These are phyloP conservation scores for Pristionchus entomophagus DNA, from an alignment of 2,888 invertebrate genomes.

Conservation along the genomic window DNA sequence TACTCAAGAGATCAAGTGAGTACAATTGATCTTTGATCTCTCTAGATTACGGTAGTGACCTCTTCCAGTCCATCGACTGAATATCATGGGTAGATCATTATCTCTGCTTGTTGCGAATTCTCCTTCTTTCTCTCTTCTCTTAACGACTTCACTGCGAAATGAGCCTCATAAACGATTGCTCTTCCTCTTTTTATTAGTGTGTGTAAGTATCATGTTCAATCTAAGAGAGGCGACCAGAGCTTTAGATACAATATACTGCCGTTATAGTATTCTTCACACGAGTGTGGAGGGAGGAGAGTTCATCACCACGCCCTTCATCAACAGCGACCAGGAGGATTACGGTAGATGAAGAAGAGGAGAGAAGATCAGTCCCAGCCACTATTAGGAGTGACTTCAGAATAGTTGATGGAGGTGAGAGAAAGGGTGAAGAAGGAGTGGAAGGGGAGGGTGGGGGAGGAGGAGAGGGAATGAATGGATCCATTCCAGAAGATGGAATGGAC, in stretches of 20 bases:
- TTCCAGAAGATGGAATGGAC: slow-evolving; percentile 27
- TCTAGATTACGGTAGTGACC: background rate
- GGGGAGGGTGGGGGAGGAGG: background rate
- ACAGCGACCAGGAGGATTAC: background rate
- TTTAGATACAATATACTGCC: background rate
- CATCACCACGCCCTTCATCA: background rate
- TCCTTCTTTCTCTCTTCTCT: background rate
- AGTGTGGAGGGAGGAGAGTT: background rate
- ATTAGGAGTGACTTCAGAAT: slow-evolving; percentile 26
- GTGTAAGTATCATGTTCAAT: slow-evolving; percentile 29
- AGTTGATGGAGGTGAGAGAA: background rate
- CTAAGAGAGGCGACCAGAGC: background rate
- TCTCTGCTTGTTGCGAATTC: slow-evolving; percentile 15
- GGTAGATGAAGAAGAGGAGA: slow-evolving; percentile 32
- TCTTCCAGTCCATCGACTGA: background rate
- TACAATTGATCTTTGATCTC: slow-evolving; percentile 35
- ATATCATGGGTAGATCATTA: background rate
- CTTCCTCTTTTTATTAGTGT: background rate
- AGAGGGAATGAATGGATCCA: background rate
- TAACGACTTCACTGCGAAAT: slow-evolving; percentile 18
- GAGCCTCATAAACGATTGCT: slow-evolving; percentile 36
- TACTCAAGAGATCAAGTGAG: slow-evolving; percentile 60
- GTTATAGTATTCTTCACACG: slow-evolving; percentile 20
- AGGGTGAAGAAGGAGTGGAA: background rate
- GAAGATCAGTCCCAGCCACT: slow-evolving; percentile 2